Evolutionary conservation across 2,113 vertebrate genomes (phyloP).

Genomic region (Odontesthes bonariensis): DNA sequence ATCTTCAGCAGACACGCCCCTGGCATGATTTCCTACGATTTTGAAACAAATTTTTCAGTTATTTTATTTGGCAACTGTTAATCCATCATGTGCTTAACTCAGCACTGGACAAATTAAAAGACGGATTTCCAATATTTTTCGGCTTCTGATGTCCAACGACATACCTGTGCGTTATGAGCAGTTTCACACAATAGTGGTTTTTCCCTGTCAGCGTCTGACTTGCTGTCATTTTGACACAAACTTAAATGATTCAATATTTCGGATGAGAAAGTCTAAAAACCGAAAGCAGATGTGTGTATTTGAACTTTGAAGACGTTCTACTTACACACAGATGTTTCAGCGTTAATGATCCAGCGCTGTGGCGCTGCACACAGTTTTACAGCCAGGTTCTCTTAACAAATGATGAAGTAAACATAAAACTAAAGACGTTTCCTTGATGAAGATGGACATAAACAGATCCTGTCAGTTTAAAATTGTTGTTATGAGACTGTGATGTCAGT

Average conservation of each 20-base stretch:
- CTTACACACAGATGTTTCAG: neutral
- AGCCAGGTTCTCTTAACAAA: neutral
- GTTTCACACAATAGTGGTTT: neutral
- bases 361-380: neutral
- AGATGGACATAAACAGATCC: neutral
- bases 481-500: neutral
- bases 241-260: neutral
- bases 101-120: too few relatives aligned
- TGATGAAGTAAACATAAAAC: neutral
- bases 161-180: neutral
- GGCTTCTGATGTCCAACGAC: too few relatives aligned
- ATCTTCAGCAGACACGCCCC: too few relatives aligned
- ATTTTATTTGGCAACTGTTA: too few relatives aligned
- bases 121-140: accelerated
- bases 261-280: too few relatives aligned
- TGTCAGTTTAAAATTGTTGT: neutral
- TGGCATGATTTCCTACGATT: too few relatives aligned
- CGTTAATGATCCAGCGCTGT: neutral
- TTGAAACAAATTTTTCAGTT: too few relatives aligned
- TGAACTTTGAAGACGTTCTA: too few relatives aligned
- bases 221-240: neutral
- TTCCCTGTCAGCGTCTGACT: neutral
- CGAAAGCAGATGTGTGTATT: neutral
- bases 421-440: neutral
- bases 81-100: too few relatives aligned